Evolutionary conservation across 2,113 vertebrate species (phyloP).

Genomic region (Agelaius tricolor): DNA sequence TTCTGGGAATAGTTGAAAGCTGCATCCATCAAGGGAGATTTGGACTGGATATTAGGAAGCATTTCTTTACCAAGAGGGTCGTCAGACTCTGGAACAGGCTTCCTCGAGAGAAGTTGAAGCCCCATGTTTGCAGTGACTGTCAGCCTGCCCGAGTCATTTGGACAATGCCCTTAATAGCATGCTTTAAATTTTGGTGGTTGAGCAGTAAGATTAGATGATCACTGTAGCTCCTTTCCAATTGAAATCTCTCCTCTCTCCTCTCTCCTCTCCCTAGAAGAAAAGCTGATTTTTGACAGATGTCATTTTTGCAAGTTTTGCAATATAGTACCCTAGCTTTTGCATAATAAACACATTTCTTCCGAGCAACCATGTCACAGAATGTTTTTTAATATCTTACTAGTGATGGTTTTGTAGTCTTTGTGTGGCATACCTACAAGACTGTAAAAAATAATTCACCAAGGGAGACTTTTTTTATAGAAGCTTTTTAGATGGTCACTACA

Average conservation of each 20-base stretch:
- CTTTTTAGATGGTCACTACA: background rate
- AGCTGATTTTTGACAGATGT: background rate
- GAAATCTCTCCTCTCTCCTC: background rate
- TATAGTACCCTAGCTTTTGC: background rate
- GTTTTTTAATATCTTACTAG: background rate
- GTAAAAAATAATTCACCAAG: background rate
- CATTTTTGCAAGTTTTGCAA: rapidly evolving
- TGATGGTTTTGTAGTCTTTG: background rate
- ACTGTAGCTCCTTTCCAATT: background rate
- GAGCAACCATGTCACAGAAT: background rate
- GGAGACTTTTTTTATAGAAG: background rate
- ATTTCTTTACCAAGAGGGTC: background rate
- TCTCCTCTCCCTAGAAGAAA: background rate
- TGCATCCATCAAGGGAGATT: background rate
- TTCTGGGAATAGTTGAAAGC: background rate
- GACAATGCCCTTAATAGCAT: background rate
- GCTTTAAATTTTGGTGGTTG: background rate
- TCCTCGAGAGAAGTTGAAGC: background rate
- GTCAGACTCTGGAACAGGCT: background rate
- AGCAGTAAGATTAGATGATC: background rate
- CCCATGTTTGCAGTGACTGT: background rate
- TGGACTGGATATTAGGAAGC: background rate
- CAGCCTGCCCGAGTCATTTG: background rate
- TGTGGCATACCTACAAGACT: background rate
- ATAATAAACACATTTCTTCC: background rate